Percentiles rank a stretch among this genome's conserved stretches.
Conservation (phyloP, 2,113 vertebrate species). For the Ictalurus furcatus region DNA sequence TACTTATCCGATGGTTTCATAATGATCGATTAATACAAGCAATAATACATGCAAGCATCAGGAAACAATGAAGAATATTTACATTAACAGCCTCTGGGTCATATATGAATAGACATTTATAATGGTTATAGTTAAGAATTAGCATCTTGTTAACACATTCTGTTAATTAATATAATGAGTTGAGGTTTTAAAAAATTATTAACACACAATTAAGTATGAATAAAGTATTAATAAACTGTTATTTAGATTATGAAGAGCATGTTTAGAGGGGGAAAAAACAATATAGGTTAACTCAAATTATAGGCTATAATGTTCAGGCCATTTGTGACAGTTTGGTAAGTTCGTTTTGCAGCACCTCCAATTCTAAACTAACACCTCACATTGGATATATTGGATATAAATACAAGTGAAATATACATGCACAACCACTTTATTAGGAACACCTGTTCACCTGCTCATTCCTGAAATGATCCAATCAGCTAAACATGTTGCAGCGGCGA, state of each 20-base stretch:
- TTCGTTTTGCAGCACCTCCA: no score
- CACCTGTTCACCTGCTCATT: neutral
- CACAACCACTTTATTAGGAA: no score
- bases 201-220: neutral
- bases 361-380: no score
- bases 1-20: neutral
- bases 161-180: neutral
- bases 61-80: neutral
- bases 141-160: neutral
- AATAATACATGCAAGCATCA: neutral
- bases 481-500: neutral
- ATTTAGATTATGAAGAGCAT: no score
- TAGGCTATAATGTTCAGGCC: no score
- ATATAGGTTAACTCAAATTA: no score
- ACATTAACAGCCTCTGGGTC: neutral
- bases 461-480: neutral
- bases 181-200: neutral
- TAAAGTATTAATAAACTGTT: no score
- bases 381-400: neutral
- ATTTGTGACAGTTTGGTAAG: no score
- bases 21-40: neutral
- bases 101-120: neutral
- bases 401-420: no score
- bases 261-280: no score
- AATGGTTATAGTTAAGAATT: neutral